Evolutionary conservation across 1,140 invertebrate genomes (phyloP), one percentile per base, ranked within the genome.

Genomic region (Thaumatotibia leucotreta): DNA sequence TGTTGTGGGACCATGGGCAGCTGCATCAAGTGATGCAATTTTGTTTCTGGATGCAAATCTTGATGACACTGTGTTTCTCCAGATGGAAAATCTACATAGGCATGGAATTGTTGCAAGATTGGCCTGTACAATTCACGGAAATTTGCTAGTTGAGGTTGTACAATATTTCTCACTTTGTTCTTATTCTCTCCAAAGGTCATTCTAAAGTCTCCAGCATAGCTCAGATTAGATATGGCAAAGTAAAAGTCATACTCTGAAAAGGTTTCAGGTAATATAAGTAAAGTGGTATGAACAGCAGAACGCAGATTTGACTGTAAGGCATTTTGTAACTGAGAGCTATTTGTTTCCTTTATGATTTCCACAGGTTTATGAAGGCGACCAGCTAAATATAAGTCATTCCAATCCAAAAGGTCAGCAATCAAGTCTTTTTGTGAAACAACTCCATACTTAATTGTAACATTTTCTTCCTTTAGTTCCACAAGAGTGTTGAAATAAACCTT

Each of bases 121-220:
- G 96, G 95, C 61, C 90, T 82, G 86, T 99, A 99, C 11, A 99
- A 86, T 39, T 94, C 86, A 35, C 94, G 92, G 81, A 99, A 98
- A 45, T 94, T 89, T 0, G 92, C 76, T 14, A 98, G 79, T 82
- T 98, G 97, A 0, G 97, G 96, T 70, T 93, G 87, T 0, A 99
- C 98, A 74, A 99, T 99, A 77, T 99, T 99, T 49, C 92, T 88
- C 1, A 99, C 94, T 94, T 99, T 99, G 66, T 98, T 95, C 84
- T 96, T 97, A 82, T 99, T 98, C 91, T 99, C 99, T 10, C 98
- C 99, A 91, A 99, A 95, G 8, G 93, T 95, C 98, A 99, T 99
- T 65, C 99, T 93, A 89, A 99, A 99, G 88, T 99, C 98, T 64
- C 97, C 97, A 65, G 93, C 93, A 82, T 99, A 99, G 58, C 98